Evolutionary conservation across 2,797 vertebrate species (phyloP), one percentile per base, ranked within the genome.

Genomic region (Amphiprion clarkii): DNA sequence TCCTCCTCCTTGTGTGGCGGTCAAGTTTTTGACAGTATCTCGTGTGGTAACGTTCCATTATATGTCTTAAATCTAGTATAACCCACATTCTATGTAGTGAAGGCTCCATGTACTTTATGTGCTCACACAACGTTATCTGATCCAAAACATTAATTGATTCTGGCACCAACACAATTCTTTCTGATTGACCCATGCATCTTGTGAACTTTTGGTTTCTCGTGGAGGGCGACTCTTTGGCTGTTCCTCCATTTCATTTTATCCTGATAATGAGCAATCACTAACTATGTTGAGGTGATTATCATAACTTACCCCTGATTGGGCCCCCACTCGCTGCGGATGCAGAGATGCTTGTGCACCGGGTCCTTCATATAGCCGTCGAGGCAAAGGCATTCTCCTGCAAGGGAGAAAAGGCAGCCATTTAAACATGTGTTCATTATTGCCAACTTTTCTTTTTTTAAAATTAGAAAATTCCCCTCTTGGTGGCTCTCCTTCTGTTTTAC

Each of bases 331-430:
- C 99, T 99, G 71, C 98, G 96, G 90, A 99, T 99, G 92, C 98
- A 99, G 71, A 99, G 97, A 67, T 99, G 97, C 84, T 99, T 99
- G 84, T 99, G 98, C 25, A 99, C 97, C 0, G 98, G 98, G 82
- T 99, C 98, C 89, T 96, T 98, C 97, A 99, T 99, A 89, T 99
- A 99, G 27, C 98, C 98, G 63, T 99, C 97, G 0, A 98, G 96
- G 93, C 98, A 99, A 71, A 97, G 95, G 77, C 98, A 99, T 62
- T 99, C 97, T 73, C 98, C 98, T 99, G 84, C 2, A 78, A 83
- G 83, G 60, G 79, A 13, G 12, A 6, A 74, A 46, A 71, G 44
- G 51, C 71, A 70, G 16, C 0, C 46, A 83, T 76, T 84, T 55
- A 89, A 70, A 74, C 62, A 56, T 25, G 29, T 49, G 36, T 78